A percentile compares a stretch with the other conserved stretches of the same genome.
These are phyloP conservation scores for Motacilla tschutschensis DNA, from an alignment of 2,113 vertebrate species.

Conservation along the genomic window DNA sequence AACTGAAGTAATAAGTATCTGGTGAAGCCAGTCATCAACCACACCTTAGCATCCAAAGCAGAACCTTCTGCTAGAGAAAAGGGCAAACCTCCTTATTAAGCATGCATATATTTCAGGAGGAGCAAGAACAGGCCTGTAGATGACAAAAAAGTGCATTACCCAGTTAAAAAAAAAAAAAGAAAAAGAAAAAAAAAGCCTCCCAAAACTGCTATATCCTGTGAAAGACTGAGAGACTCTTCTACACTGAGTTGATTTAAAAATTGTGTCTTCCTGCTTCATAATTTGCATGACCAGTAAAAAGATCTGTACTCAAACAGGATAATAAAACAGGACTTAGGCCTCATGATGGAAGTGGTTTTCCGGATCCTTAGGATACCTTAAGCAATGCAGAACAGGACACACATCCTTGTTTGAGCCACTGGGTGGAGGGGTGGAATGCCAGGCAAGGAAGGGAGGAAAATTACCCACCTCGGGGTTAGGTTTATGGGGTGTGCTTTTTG, in stretches of 20 bases:
- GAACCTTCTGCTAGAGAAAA: conserved; percentile 1
- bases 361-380: neutral
- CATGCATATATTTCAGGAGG: neutral
- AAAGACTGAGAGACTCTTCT: neutral
- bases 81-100: neutral
- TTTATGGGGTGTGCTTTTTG: neutral
- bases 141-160: neutral
- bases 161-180: neutral
- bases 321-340: conserved; percentile 15
- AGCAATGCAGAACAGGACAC: conserved; percentile 6
- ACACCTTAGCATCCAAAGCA: conserved; percentile 9
- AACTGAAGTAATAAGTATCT: neutral
- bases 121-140: neutral
- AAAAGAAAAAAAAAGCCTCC: neutral
- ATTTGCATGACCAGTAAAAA: conserved; percentile 5
- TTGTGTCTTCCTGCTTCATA: neutral
- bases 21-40: neutral
- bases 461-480: neutral
- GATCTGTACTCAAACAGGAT: conserved; percentile 15
- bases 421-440: neutral
- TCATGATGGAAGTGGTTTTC: conserved; percentile 4
- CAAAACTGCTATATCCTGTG: neutral
- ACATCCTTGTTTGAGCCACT: conserved; percentile 16
- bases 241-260: neutral
- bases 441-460: neutral